phyloP scores from a whole-genome alignment of 1,140 invertebrate species.

The Zelostemma sp. region DNA sequence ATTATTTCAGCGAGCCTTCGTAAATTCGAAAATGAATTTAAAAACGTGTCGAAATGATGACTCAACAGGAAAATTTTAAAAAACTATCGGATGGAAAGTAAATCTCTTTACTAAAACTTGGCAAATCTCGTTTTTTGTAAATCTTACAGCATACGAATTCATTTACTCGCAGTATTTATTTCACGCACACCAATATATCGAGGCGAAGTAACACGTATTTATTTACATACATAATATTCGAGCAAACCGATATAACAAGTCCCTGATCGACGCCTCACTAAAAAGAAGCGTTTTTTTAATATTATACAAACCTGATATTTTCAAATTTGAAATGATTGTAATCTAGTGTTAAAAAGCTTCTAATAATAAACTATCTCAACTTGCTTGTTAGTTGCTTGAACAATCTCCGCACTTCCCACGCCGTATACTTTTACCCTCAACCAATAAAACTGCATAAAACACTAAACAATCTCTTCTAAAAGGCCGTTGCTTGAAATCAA shows the following conservation, averaged over 20 bases:
- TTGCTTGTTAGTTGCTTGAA: conserved; percentile 18
- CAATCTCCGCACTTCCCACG: conserved; percentile 17
- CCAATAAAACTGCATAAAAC: too few species aligned
- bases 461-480: too few species aligned
- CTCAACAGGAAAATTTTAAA: conserved; percentile 8
- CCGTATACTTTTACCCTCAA: not conserved
- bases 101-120: too few species aligned
- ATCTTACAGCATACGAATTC: conserved; percentile 45
- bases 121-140: too few species aligned
- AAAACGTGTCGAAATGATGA: too few species aligned
- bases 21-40: too few species aligned
- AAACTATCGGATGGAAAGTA: conserved; percentile 15
- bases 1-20: too few species aligned
- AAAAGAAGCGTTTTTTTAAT: conserved; percentile 41
- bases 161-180: conserved; percentile 52
- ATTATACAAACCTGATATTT: conserved; percentile 43
- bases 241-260: conserved; percentile 52
- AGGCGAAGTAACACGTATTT: conserved; percentile 49
- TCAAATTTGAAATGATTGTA: conserved; percentile 42
- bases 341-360: conserved; percentile 48
- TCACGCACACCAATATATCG: conserved; percentile 46
- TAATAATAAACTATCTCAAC: conserved; percentile 41
- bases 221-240: conserved; percentile 51
- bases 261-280: conserved; percentile 45
- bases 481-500: too few species aligned